A percentile compares a stretch with the other conserved stretches of the same genome.
These are phyloP conservation scores for Lasioglossum figueresi DNA, from an alignment of 2,888 invertebrate species.

Conservation along the genomic window DNA sequence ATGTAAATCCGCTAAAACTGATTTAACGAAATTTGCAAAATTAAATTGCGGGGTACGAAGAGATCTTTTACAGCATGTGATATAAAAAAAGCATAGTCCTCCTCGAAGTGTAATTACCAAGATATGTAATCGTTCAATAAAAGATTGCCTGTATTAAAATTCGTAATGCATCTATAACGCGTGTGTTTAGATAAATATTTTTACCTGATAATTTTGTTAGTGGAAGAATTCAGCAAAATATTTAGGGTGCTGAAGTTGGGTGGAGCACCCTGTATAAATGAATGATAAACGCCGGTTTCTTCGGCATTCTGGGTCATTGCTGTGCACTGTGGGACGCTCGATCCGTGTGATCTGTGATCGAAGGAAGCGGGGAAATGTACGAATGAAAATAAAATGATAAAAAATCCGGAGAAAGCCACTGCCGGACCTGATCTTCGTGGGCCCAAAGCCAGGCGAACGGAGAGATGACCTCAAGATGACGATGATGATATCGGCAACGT, in stretches of 20 bases:
- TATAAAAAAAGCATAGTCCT: too few relatives aligned
- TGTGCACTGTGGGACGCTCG: not conserved
- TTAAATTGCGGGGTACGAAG: too few relatives aligned
- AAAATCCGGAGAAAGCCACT: constrained; percentile 31
- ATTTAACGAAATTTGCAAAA: too few relatives aligned
- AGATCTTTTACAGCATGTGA: too few relatives aligned
- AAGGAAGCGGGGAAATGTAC: constrained; percentile 25
- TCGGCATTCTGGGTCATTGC: not conserved
- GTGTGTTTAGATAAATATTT: too few relatives aligned
- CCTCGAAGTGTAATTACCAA: too few relatives aligned
- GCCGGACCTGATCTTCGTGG: constrained; percentile 52
- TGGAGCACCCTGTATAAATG: not conserved
- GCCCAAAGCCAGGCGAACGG: constrained; percentile 60
- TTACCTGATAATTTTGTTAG: not conserved
- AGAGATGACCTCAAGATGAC: constrained; percentile 67
- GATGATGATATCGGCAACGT: constrained; percentile 71
- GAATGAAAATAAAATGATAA: constrained; percentile 31
- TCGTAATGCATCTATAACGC: too few relatives aligned
- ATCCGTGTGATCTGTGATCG: constrained; percentile 20
- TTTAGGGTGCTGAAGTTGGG: not conserved
- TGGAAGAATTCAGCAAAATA: not conserved
- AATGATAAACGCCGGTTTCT: constrained; percentile 1
- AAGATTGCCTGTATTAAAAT: too few relatives aligned
- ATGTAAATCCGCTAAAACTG: too few relatives aligned
- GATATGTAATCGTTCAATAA: too few relatives aligned